phyloP scores from a whole-genome alignment of 1,140 invertebrate genomes.

The Harpegnathos saltator region DNA sequence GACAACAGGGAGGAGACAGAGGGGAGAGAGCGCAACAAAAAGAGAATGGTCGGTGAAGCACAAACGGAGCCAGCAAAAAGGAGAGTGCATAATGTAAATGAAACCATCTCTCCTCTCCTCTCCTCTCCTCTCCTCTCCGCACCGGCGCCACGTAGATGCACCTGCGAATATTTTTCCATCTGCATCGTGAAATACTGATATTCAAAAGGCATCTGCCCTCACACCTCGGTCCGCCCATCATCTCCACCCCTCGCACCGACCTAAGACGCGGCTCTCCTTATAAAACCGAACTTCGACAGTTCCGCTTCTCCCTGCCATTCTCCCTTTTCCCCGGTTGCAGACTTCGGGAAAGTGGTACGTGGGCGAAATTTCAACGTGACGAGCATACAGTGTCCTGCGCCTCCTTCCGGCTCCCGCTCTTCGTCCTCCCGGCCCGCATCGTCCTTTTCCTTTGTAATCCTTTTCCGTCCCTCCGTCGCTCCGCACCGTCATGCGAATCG shows the following conservation, averaged over 20 bases:
- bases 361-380: slow-evolving; percentile 77
- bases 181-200: slow-evolving; percentile 75
- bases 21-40: neutral
- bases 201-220: slow-evolving; percentile 70
- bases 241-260: neutral
- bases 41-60: slow-evolving; percentile 46
- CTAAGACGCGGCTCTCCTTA: slow-evolving; percentile 64
- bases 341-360: slow-evolving; percentile 77
- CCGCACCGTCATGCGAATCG: neutral
- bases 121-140: neutral
- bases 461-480: neutral
- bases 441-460: slow-evolving; percentile 10
- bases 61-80: slow-evolving; percentile 64
- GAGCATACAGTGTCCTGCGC: slow-evolving; percentile 69
- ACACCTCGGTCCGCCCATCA: neutral
- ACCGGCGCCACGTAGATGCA: slow-evolving; percentile 39
- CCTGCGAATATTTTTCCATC: slow-evolving; percentile 73
- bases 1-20: neutral
- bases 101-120: slow-evolving; percentile 50
- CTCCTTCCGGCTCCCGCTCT: neutral
- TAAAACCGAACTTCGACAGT: slow-evolving; percentile 77
- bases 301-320: slow-evolving; percentile 68
- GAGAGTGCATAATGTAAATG: slow-evolving; percentile 75
- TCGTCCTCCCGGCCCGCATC: slow-evolving; percentile 15
- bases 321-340: slow-evolving; percentile 69